A percentile compares a stretch with the other conserved stretches of the same genome.
phyloP scores from a whole-genome alignment of 2,113 vertebrate species.

The Hippolais icterina region DNA sequence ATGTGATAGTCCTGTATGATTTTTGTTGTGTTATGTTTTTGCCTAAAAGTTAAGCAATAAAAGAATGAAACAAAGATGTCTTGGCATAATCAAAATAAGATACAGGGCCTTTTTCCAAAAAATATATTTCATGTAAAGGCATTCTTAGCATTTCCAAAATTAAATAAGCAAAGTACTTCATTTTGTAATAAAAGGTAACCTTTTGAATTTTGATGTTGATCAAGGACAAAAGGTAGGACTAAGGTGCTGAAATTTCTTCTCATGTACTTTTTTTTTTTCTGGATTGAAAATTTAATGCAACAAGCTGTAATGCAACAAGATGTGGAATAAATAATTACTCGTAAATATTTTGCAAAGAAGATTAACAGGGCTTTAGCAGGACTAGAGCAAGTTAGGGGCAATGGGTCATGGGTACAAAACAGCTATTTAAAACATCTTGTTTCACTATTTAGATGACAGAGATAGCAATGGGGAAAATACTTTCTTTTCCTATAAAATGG shows the following conservation, averaged over 20 bases:
- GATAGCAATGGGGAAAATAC: not conserved
- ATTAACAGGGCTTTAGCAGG: not conserved
- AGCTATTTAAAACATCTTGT: not conserved
- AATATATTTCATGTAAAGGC: not conserved
- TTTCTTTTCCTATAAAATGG: not conserved
- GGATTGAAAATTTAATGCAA: not conserved
- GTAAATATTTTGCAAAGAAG: not conserved
- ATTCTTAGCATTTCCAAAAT: not conserved
- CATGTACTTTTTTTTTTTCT: not conserved
- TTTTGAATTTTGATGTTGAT: not conserved
- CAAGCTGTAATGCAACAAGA: not conserved
- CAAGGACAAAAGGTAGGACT: not conserved
- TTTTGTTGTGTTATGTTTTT: not conserved
- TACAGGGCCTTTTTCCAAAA: not conserved
- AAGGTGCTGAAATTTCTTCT: not conserved
- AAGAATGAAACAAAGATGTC: not conserved
- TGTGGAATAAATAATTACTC: not conserved
- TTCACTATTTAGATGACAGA: not conserved
- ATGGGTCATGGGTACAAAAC: not conserved
- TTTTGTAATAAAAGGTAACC: not conserved
- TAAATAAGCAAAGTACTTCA: rapidly evolving
- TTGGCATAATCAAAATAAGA: not conserved
- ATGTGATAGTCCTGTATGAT: not conserved
- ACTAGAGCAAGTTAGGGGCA: not conserved
- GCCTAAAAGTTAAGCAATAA: not conserved